Evolutionary conservation across 1,140 invertebrate species (phyloP), one percentile per base, ranked within the genome.

Genomic region (Acyrthosiphon pisum): DNA sequence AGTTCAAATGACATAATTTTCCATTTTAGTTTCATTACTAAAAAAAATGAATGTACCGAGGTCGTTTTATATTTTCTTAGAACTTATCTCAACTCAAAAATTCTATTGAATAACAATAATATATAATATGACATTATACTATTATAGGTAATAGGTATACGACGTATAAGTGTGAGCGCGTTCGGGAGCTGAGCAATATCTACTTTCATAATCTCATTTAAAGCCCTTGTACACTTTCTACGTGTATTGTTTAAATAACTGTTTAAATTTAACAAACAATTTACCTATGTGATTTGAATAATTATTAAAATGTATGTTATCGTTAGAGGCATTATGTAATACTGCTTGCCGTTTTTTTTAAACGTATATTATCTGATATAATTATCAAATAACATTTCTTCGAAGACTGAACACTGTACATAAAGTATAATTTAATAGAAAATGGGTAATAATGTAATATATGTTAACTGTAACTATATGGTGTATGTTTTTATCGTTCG

Each of bases 181-280:
- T 50, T 44, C 37, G 44, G 26, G 88, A 89, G 30, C 48, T 56
- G 35, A 50, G 48, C 35, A 89, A 22, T 90, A 90, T 41, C 50
- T 90, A 90, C 88, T 90, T 90, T 90, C 88, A 60, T 90, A 90
- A 90, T 90, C 35, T 41, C 53, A 60, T 90, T 60, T 60, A 90
- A 90, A 90, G 35, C 88, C 88, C n/a, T 41, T 90, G 50, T 23
- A 41, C 30, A 90, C 88, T 90, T 90, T 90, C 88, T 90, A 90
- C 23, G 53, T 9, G 7, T 60, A 90, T 90, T 90, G 88, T 90
- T 90, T 60, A 56, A 90, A 89, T 53, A 35, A 48, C 86, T 48
- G 44, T 48, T 87, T n/a, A 26, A 48, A 89, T 53, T 89, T 89
- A 56, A 89, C 48, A 89, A 26, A 88, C 46, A 88, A 50, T 89